Evolutionary conservation across 2,797 vertebrate species (phyloP).

Genomic region (Tokudaia muenninki): DNA sequence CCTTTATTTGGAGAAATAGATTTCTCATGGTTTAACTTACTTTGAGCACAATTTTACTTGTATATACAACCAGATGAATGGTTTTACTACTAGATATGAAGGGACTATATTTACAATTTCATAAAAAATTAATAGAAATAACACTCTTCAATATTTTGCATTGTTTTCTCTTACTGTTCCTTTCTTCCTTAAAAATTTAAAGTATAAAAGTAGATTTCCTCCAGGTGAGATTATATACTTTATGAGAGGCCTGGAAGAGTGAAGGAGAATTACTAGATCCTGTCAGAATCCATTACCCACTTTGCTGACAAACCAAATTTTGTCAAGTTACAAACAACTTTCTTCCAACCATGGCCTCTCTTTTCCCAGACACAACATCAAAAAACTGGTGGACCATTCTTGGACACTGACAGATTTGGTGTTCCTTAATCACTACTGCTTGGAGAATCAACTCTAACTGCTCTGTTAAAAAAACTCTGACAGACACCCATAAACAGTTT

Average conservation of each 20-base stretch:
- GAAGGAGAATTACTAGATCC: constrained; percentile 75
- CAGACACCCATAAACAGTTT: constrained; percentile 57
- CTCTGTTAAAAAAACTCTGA: constrained; percentile 61
- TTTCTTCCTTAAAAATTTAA: background rate
- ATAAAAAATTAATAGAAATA: constrained; percentile 76
- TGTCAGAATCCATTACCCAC: constrained; percentile 77
- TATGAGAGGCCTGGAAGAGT: constrained; percentile 79
- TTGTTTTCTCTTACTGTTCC: constrained; percentile 72
- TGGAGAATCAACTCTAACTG: constrained; percentile 8
- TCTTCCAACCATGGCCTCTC: constrained; percentile 51
- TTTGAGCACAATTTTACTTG: constrained; percentile 37
- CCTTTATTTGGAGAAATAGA: constrained; percentile 51
- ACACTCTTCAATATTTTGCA: constrained; percentile 72
- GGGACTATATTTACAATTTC: constrained; percentile 67
- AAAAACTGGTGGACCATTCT: constrained; percentile 35
- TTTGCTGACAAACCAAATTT: constrained; percentile 71
- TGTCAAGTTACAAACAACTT: constrained; percentile 73
- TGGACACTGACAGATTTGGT: constrained; percentile 44
- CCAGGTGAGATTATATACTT: constrained; percentile 79
- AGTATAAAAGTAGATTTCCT: constrained; percentile 70
- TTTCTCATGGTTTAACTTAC: constrained; percentile 54
- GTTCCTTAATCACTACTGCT: constrained; percentile 24
- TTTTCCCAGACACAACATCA: background rate
- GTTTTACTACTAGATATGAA: constrained; percentile 35
- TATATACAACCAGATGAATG: constrained; percentile 55